Conservation (phyloP, 2,888 invertebrate genomes). For the Eilema sororculum region DNA sequence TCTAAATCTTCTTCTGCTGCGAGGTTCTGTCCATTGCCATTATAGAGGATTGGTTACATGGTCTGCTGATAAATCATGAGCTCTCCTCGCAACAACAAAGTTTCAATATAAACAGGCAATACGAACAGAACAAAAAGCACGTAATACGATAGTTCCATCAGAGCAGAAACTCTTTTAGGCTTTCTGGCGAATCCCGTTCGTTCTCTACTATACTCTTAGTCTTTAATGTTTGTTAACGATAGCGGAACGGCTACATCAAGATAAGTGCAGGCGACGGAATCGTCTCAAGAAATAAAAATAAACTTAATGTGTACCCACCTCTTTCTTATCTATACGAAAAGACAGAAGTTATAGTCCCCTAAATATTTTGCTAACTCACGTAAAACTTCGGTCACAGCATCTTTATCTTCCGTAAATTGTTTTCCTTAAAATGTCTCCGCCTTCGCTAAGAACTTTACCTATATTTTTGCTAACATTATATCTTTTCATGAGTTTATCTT, state of each 20-base stretch:
- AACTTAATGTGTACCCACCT: not conserved
- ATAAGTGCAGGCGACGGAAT: not conserved
- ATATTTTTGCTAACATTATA: not conserved
- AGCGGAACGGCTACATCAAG: not conserved
- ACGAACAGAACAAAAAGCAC: too few relatives aligned
- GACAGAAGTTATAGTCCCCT: conserved; percentile 1
- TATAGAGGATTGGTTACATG: too few relatives aligned
- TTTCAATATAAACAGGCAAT: too few relatives aligned
- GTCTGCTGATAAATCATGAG: too few relatives aligned
- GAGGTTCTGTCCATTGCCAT: too few relatives aligned
- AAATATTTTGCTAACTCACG: not conserved
- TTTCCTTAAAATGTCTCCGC: not conserved
- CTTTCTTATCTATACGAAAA: not conserved
- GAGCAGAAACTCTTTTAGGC: too few relatives aligned
- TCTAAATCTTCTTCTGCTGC: too few relatives aligned
- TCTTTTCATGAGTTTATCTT: not conserved
- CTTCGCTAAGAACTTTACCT: not conserved
- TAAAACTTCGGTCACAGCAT: conserved; percentile 5
- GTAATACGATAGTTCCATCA: too few relatives aligned
- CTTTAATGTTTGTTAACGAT: not conserved
- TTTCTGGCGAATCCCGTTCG: not conserved
- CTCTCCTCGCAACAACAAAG: too few relatives aligned
- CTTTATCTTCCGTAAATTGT: conserved; percentile 7
- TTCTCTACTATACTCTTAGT: not conserved
- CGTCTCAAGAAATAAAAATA: conserved; percentile 3